Conservation (phyloP, 2,797 vertebrate species). For the Limnodromus scolopaceus region DNA sequence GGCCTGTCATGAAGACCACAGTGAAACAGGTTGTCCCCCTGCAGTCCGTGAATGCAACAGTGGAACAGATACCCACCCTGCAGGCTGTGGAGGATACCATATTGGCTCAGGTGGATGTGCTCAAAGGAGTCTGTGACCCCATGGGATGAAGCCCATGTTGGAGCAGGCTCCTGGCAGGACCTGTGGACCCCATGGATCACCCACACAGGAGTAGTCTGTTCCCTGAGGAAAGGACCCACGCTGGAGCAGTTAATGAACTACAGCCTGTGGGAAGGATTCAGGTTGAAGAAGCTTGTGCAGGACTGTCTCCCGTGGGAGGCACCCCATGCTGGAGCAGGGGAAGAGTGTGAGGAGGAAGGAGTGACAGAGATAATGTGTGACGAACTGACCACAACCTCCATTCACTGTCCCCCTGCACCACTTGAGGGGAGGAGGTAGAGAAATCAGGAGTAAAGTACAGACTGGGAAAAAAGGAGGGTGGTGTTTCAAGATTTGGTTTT, state of each 20-base stretch:
- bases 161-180: not conserved
- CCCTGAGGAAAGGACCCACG: not conserved
- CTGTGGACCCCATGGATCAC: too few relatives aligned
- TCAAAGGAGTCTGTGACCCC: not conserved
- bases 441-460: not conserved
- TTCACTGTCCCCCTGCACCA: fast-evolving
- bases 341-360: not conserved
- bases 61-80: not conserved
- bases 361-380: fast-evolving
- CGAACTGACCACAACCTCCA: fast-evolving
- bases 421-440: not conserved
- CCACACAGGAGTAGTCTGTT: not conserved
- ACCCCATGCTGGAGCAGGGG: fast-evolving
- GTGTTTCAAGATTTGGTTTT: not conserved
- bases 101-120: fast-evolving
- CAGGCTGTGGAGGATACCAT: not conserved
- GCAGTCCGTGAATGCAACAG: not conserved
- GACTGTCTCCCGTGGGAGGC: not conserved
- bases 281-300: not conserved
- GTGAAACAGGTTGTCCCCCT: not conserved
- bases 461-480: not conserved
- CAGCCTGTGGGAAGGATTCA: not conserved
- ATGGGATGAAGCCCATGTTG: not conserved
- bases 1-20: not conserved
- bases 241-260: not conserved